These are phyloP conservation scores for Camponotus pennsylvanicus DNA, from an alignment of 1,140 invertebrate genomes.

Conservation along the genomic window DNA sequence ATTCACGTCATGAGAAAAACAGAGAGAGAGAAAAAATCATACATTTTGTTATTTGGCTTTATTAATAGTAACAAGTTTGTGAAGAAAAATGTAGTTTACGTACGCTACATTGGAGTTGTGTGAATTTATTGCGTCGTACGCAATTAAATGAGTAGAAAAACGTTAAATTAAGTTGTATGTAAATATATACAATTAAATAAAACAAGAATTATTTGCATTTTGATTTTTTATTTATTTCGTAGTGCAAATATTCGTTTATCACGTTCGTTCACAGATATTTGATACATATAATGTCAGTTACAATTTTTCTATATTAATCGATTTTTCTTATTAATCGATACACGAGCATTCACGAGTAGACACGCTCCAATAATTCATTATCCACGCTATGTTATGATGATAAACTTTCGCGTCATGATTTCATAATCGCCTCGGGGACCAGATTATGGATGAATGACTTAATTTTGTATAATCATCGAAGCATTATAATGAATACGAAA, in stretches of 20 bases:
- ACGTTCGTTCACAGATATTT: slow-evolving; percentile 28
- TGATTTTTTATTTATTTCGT: not conserved
- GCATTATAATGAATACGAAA: not conserved
- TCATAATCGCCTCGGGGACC: not conserved
- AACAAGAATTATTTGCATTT: slow-evolving; percentile 8
- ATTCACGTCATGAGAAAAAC: no score
- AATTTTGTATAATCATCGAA: slow-evolving; percentile 28
- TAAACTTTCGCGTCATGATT: slow-evolving; percentile 44
- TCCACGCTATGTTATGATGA: slow-evolving; percentile 11
- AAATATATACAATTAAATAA: not conserved
- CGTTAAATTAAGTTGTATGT: not conserved
- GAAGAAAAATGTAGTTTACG: not conserved
- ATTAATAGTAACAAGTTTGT: not conserved
- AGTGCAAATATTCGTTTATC: slow-evolving; percentile 15
- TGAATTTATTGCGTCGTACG: not conserved
- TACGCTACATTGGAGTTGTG: not conserved
- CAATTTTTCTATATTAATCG: no score
- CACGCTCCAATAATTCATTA: slow-evolving; percentile 27
- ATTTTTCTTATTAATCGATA: slow-evolving; percentile 41
- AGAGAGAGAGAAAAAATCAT: no score
- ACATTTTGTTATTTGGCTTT: not conserved
- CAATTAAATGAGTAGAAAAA: slow-evolving; percentile 11
- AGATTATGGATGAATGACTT: slow-evolving; percentile 22
- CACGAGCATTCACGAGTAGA: slow-evolving; percentile 1
- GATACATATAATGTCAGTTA: not conserved